These are phyloP conservation scores for Noctua comes DNA, from an alignment of 2,888 invertebrate species.

Conservation along the genomic window DNA sequence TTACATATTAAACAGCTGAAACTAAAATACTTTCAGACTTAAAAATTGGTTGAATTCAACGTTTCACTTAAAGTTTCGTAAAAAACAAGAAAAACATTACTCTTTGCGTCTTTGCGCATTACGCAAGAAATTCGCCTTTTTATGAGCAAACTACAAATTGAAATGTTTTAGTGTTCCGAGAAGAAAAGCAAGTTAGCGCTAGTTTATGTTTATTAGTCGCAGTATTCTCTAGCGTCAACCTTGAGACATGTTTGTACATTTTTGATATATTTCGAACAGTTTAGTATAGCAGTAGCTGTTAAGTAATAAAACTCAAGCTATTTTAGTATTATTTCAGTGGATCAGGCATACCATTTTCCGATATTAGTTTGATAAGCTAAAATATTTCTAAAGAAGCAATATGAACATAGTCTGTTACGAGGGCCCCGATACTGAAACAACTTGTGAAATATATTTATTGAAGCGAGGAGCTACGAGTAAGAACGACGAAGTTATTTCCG, in stretches of 20 bases:
- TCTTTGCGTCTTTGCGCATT: slow-evolving; percentile 9
- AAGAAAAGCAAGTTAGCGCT: slow-evolving; percentile 39
- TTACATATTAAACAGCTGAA: slow-evolving; percentile 2
- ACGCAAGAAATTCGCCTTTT: slow-evolving; percentile 11
- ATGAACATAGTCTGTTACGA: slow-evolving; percentile 6
- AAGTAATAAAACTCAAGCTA: slow-evolving; percentile 30
- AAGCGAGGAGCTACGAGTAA: slow-evolving; percentile 10
- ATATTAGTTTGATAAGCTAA: slow-evolving; percentile 33
- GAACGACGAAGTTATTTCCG: slow-evolving; percentile 7
- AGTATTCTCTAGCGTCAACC: slow-evolving; percentile 27
- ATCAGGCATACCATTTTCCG: slow-evolving; percentile 18
- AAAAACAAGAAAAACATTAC: slow-evolving; percentile 28
- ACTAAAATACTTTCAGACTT: slow-evolving; percentile 14
- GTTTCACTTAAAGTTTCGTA: slow-evolving; percentile 28
- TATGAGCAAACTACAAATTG: slow-evolving; percentile 48
- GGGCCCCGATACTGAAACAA: slow-evolving; percentile 25
- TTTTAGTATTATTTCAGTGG: slow-evolving; percentile 26
- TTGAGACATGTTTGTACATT: slow-evolving; percentile 45
- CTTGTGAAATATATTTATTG: slow-evolving; percentile 47
- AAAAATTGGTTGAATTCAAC: slow-evolving; percentile 12
- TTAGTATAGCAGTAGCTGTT: slow-evolving; percentile 24
- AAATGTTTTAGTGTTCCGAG: slow-evolving; percentile 39
- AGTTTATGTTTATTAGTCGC: slow-evolving; percentile 39
- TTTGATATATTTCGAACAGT: background rate
- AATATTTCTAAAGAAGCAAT: slow-evolving; percentile 34